Base-by-base conservation (phyloP, 1,140 invertebrate species). In the Kradibia gibbosae region DNA sequence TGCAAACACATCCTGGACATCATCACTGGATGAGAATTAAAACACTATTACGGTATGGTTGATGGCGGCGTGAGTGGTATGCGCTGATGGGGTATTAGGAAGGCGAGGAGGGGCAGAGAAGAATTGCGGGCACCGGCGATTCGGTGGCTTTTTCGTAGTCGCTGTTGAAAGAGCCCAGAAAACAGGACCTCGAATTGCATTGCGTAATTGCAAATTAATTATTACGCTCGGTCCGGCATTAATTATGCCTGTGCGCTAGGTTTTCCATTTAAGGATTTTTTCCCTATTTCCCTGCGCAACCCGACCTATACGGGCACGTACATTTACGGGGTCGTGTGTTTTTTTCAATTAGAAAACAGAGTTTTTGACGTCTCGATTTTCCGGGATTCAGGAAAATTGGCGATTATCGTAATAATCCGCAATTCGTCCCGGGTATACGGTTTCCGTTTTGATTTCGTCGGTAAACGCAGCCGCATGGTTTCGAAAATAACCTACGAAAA, bases 1-100 rank as follows among this genome's bases (percentile, higher is more conserved):
- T 84, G 84, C 84, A 80, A 86, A 81, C 85, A 84, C 84, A 84
- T 86, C 82, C 82, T 83, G 83, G 82, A 74, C 84, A 85, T 87
- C 85, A 85, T 86, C 86, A 84, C 83, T 28, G 39, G 62, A 31
- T 84, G 83, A 82, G 85, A 85, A 87, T 87, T 86, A 84, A 86
- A 87, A 85, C 82, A 84, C 86, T 86, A 85, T 77, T 39, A 84
- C 42, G 42, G n/a, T n/a, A n/a, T n/a, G n/a, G n/a, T n/a, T n/a
- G n/a, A n/a, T n/a, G n/a, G n/a, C n/a, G n/a, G n/a, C n/a, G n/a
- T n/a, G n/a, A n/a, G n/a, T n/a, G n/a, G n/a, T n/a, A n/a, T n/a
- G n/a, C n/a, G n/a, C n/a, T n/a, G n/a, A n/a, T 48, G 17, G 17
- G 17, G 17, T 7, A 17, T 48, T 48, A 48, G 83, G 7, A 22